Evolutionary conservation across 2,888 invertebrate genomes (phyloP).

Genomic region (Microctonus aethiopoides): DNA sequence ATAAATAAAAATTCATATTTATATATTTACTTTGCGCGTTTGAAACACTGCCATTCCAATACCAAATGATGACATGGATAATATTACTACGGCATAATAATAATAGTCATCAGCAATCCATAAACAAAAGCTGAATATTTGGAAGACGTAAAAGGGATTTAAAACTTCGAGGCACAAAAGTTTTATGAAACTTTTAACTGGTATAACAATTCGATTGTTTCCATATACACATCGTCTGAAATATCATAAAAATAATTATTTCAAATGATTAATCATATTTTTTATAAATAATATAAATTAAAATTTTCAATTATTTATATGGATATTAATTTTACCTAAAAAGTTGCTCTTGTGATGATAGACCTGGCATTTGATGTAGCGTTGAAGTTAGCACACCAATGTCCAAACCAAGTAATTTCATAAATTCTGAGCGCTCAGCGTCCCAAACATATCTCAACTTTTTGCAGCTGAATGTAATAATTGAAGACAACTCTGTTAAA

Average conservation of each 20-base stretch:
- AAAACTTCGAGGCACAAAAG: slow-evolving; percentile 85
- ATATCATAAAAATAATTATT: slow-evolving; percentile 34
- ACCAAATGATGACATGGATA: slow-evolving; percentile 85
- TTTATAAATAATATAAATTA: not conserved
- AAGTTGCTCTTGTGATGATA: slow-evolving; percentile 72
- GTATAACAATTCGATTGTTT: slow-evolving; percentile 84
- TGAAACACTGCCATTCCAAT: slow-evolving; percentile 86
- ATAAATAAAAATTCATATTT: too few relatives aligned
- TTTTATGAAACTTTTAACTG: slow-evolving; percentile 78
- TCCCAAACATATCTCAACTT: slow-evolving; percentile 89
- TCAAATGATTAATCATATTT: not conserved
- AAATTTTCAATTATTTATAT: not conserved
- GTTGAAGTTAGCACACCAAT: slow-evolving; percentile 73
- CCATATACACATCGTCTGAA: slow-evolving; percentile 84
- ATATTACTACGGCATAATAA: slow-evolving; percentile 88
- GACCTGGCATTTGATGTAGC: slow-evolving; percentile 74
- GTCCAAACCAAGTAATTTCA: slow-evolving; percentile 80
- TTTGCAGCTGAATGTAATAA: slow-evolving; percentile 78
- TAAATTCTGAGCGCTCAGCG: slow-evolving; percentile 74
- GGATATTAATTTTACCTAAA: slow-evolving; percentile 71
- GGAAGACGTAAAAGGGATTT: slow-evolving; percentile 96
- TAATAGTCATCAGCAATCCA: slow-evolving; percentile 93
- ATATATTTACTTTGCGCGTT: slow-evolving; percentile 78
- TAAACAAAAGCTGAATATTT: slow-evolving; percentile 88
- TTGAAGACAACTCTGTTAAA: slow-evolving; percentile 67